Percentiles rank a stretch among this genome's conserved stretches.
These are phyloP conservation scores for Pseudomugil gertrudae DNA, from an alignment of 2,797 vertebrate species.

Conservation along the genomic window DNA sequence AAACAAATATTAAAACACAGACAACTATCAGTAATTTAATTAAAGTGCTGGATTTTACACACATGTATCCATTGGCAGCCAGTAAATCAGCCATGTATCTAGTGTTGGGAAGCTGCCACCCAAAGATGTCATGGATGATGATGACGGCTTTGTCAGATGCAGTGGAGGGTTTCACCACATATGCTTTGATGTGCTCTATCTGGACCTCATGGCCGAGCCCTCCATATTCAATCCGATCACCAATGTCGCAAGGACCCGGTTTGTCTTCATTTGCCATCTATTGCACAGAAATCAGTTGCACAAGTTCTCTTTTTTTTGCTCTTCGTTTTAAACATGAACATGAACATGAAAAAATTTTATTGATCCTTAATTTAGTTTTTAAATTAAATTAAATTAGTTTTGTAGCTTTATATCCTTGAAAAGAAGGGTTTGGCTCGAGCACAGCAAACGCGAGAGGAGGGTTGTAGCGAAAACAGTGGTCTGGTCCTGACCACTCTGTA, in stretches of 20 bases:
- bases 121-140: constrained; percentile 90
- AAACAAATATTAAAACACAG: too few species aligned
- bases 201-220: constrained; percentile 88
- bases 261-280: constrained; percentile 90
- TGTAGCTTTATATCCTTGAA: too few species aligned
- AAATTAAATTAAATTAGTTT: too few species aligned
- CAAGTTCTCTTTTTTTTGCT: too few species aligned
- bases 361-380: too few species aligned
- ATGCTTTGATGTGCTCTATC: constrained; percentile 87
- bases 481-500: too few species aligned
- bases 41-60: constrained; percentile 30
- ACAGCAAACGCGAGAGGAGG: too few species aligned
- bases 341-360: too few species aligned
- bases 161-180: constrained; percentile 82
- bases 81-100: constrained; percentile 93
- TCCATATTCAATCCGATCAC: constrained; percentile 85
- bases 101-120: constrained; percentile 91
- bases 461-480: too few species aligned
- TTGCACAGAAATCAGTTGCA: too few species aligned
- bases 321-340: too few species aligned
- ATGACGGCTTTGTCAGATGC: constrained; percentile 87
- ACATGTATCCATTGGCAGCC: constrained; percentile 90
- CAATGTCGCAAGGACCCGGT: constrained; percentile 89
- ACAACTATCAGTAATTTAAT: not conserved
- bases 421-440: too few species aligned